Evolutionary conservation across 92 coral and sea anemone genomes (phyloP), one percentile per base, ranked within the genome.

Genomic region (Ricordea florida): DNA sequence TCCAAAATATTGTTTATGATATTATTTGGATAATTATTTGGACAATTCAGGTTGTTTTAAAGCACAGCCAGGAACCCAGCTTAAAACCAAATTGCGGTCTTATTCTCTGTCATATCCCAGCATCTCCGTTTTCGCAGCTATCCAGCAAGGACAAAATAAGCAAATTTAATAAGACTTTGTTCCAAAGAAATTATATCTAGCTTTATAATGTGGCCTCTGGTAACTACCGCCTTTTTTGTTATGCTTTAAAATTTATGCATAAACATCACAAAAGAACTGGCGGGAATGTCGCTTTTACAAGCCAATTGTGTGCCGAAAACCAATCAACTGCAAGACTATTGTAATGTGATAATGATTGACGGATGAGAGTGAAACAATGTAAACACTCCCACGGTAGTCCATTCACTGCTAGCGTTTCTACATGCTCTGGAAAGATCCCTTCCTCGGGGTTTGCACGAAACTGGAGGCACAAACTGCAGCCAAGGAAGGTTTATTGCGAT

Each of bases 391-490:
- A 33, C 45, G 53, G 59, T 72, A 61, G 53, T 52, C 53, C 63
- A 69, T 62, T 69, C 76, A 35, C 3, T 24, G 44, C 76, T 58
- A 52, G 96, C 97, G 88, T 90, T 90, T 90, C 97, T 90, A 90
- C 90, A 90, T 78, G 97, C 87, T 87, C 97, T 90, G 97, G 92
- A 90, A 82, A 76, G 89, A 90, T 65, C 40, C 26, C 2, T 10
- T 42, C 38, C 2, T 17, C 17, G 51, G 38, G 22, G 51, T 28
- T 28, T 20, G 40, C 14, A 22, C 56, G 45, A 26, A 40, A 11
- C 45, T 56, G 13, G 14, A 44, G 15, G 13, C 40, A 13, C 62
- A 57, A 50, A 57, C 70, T 36, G 57, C 23, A 27, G 50, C 29
- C 16, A 4, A 15, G 6, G 13, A 18, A 52, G 23, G 64, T 26